Conservation (phyloP, 2,888 invertebrate genomes). For the Caenorhabditis wallacei region DNA sequence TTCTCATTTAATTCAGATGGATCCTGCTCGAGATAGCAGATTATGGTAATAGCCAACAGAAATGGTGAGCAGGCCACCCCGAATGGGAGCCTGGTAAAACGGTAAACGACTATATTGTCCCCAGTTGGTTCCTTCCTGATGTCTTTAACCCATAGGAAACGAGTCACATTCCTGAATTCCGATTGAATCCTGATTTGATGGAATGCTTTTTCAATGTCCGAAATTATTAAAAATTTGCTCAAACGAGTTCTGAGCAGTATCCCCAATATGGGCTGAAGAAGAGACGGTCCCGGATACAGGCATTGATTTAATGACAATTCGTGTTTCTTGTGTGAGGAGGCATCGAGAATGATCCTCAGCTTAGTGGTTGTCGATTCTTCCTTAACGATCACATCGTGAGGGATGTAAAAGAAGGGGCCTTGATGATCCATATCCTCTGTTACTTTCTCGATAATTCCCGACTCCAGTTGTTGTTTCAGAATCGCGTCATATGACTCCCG, state of each 20-base stretch:
- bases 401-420: constrained; percentile 21
- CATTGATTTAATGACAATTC: constrained; percentile 66
- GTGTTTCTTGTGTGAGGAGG: constrained; percentile 27
- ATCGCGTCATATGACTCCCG: too few species aligned
- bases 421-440: neutral
- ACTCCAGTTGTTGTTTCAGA: too few species aligned
- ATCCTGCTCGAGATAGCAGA: neutral
- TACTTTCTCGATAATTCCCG: neutral
- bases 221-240: constrained; percentile 22
- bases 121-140: neutral
- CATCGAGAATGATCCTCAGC: constrained; percentile 66
- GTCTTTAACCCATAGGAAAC: constrained; percentile 72
- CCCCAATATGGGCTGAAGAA: constrained; percentile 34
- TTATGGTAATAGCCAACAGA: constrained; percentile 61
- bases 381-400: constrained; percentile 59
- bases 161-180: constrained; percentile 61
- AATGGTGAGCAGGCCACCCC: constrained; percentile 66
- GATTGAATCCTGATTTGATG: constrained; percentile 62
- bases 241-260: constrained; percentile 61
- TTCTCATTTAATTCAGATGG: neutral
- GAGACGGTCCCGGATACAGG: constrained; percentile 53
- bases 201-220: constrained; percentile 76
- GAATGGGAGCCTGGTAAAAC: constrained; percentile 71
- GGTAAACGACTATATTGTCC: constrained; percentile 58
- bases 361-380: constrained; percentile 48